Evolutionary conservation across 2,113 vertebrate species (phyloP).

Genomic region (Ailuropoda melanoleuca): DNA sequence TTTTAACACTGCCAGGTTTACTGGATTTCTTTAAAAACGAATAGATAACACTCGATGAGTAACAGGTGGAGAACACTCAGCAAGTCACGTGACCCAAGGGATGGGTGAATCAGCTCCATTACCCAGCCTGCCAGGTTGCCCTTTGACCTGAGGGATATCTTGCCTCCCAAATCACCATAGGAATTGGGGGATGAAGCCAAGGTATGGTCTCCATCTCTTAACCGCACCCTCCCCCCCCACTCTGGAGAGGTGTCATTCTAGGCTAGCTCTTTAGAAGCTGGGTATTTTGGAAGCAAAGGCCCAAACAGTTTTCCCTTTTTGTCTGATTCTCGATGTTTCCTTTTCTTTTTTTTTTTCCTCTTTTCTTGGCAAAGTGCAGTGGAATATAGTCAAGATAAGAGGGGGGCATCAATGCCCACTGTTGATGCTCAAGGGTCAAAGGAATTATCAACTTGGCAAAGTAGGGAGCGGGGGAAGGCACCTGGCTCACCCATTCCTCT

Average conservation of each 20-base stretch:
- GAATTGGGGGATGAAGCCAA: neutral
- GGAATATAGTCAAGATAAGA: constrained; percentile 15
- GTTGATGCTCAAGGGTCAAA: constrained; percentile 67
- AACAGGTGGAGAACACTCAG: constrained; percentile 92
- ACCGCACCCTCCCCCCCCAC: neutral
- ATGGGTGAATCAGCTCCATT: constrained; percentile 88
- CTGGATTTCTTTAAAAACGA: constrained; percentile 99
- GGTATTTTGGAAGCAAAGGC: constrained; percentile 20
- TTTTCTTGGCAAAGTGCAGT: constrained; percentile 22
- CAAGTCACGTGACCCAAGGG: constrained; percentile 89
- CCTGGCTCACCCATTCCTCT: constrained; percentile 91
- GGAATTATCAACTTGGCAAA: constrained; percentile 59
- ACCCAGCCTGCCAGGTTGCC: constrained; percentile 80
- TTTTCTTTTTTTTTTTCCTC: neutral
- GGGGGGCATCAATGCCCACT: neutral
- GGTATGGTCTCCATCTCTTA: neutral
- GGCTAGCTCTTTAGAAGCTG: neutral
- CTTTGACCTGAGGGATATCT: constrained; percentile 41
- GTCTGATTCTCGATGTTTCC: neutral
- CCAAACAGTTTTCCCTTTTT: neutral
- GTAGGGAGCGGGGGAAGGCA: constrained; percentile 82
- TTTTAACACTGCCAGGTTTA: constrained; percentile 99
- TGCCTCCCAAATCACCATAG: neutral
- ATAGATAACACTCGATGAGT: constrained; percentile 95
- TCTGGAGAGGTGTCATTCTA: neutral